Base-by-base conservation (phyloP, 2,113 vertebrate species). In the Cynoglossus semilaevis region DNA sequence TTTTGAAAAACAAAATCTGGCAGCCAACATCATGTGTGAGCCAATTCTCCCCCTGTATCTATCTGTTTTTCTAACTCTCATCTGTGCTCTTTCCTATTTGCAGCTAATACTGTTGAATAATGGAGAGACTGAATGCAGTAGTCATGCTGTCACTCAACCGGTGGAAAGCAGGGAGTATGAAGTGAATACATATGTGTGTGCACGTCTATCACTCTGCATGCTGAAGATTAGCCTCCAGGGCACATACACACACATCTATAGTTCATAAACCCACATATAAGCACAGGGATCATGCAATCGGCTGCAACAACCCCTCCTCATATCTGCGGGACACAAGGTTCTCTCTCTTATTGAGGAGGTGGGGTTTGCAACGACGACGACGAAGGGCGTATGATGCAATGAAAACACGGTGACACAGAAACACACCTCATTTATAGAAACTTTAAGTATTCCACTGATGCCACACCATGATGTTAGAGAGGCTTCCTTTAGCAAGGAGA, bases 71-170 rank as follows among this genome's bases (percentile, higher is more conserved):
- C 47, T 81, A 74, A 51, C 59, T 60, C 62, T 88, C 76, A 70
- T 82, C 72, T 73, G 55, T 50, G 58, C 64, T 74, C 63, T 42
- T 66, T 52, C 69, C 62, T 70, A 49, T 63, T 76, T 73, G 59
- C 50, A 61, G 64, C 73, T 76, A 80, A 81, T 85, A 72, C 85
- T 80, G 64, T 55, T 89, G 79, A 89, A 87, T 87, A 87, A 87
- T 87, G 84, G 80, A 87, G 75, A 76, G 72, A 74, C 65, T 78
- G 77, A 79, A 85, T 85, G 83, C 83, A 80, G 79, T 67, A 79
- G 78, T 82, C 75, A 58, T 80, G 78, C 84, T 87, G 84, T 87
- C 87, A 81, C 74, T 83, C 83, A 83, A 63, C 79, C 74, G 62
- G 81, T 63, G 58, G 73, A 76, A 74, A 79, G 70, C 55, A 50